Percentiles rank a stretch among this genome's conserved stretches.
Conservation (phyloP, 2,113 vertebrate species). For the Cololabis saira region DNA sequence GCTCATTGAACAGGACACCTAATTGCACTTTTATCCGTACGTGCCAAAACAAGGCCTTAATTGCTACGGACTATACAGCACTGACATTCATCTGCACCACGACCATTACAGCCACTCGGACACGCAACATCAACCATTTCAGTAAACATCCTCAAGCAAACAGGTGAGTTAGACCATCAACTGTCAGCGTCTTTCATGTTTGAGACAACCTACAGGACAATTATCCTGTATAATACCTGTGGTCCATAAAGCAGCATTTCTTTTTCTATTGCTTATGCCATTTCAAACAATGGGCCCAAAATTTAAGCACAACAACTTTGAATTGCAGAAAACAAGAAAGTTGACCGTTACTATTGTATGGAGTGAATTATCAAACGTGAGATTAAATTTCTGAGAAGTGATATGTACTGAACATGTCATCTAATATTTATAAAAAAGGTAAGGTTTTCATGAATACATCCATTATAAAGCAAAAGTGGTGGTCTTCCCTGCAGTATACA, state of each 20-base stretch:
- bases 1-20: slow-evolving; percentile 36
- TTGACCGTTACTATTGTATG: slow-evolving; percentile 10
- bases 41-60: slow-evolving; percentile 47
- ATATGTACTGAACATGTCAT: slow-evolving; percentile 8
- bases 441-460: background rate
- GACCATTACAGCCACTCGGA: slow-evolving; percentile 34
- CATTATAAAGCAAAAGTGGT: slow-evolving; percentile 7
- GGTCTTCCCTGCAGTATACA: slow-evolving; percentile 19
- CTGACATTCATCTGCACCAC: slow-evolving; percentile 50
- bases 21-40: slow-evolving; percentile 70
- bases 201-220: slow-evolving; percentile 12
- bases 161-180: slow-evolving; percentile 22
- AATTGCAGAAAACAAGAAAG: background rate
- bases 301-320: slow-evolving; percentile 21
- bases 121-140: slow-evolving; percentile 20
- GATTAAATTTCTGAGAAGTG: background rate
- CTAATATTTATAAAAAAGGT: slow-evolving; percentile 6
- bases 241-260: slow-evolving; percentile 48
- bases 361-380: background rate
- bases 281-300: slow-evolving; percentile 7
- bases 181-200: background rate
- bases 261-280: slow-evolving; percentile 3
- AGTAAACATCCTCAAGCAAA: slow-evolving; percentile 9
- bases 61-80: slow-evolving; percentile 36
- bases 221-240: slow-evolving; percentile 16